Base-by-base conservation (phyloP, 2,797 vertebrate species). In the Mycteria americana region DNA sequence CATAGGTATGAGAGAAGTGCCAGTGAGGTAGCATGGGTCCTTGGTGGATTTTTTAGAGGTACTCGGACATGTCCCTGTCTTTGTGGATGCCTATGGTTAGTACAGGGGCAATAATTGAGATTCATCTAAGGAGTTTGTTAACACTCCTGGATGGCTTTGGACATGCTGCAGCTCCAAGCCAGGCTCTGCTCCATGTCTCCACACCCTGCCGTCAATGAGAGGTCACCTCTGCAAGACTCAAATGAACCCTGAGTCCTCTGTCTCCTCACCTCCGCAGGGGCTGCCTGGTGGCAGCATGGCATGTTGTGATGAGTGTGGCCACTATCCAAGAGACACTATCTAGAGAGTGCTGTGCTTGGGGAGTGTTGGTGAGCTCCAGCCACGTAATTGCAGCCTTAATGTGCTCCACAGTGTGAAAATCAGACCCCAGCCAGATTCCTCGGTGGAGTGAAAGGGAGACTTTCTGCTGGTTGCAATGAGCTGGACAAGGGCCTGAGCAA, bases 271-370 rank as follows among this genome's bases (percentile, higher is more conserved):
- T 70, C 59, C 3, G 4, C 31, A 19, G 35, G 31, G 37, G 24
- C 45, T 84, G 28, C 54, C 57, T 56, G 30, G 7, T 63, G 56
- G 22, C 41, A 39, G 1, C 0, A 0, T 10, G 60, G 48, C 0
- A 0, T 33, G 45, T 19, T 67, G 65, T 19, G 67, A 14, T 13
- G 7, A 48, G 18, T 7, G 18, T 70, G 63, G 30, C 46, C 46
- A 9, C 43, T 46, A 77, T 4, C 46, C 35, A 5, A 4, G 45
- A 43, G 50, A 33, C 22, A 6, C 33, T 6, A 3, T 10, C 46
- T 56, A 59, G 89, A 56, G 9, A 53, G 24, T 10, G 16, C 18
- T 0, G 0, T 24, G n/a, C 67, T 41, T 0, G 3, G 57, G 37
- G 46, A 56, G 24, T 11, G 23, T 3, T 65, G 72, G 11, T 65